Percentiles rank a stretch among this genome's conserved stretches.
These are phyloP conservation scores for Buphagus erythrorhynchus DNA, from an alignment of 2,797 vertebrate species.

Conservation along the genomic window DNA sequence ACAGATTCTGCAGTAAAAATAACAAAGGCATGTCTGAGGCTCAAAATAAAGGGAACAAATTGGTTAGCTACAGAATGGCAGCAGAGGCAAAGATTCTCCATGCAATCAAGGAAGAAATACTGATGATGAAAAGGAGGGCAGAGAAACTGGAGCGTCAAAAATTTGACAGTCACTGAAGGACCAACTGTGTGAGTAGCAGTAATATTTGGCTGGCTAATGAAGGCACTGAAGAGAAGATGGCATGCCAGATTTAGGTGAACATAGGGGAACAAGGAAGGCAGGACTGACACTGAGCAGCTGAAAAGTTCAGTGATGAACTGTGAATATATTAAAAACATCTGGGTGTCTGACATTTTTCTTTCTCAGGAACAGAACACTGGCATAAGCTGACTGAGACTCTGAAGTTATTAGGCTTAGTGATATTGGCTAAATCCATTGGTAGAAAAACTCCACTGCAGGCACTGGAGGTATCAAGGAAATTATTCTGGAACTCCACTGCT, in stretches of 20 bases:
- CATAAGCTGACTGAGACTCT: background rate
- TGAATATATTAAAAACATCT: background rate
- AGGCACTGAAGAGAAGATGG: background rate
- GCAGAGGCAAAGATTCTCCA: background rate
- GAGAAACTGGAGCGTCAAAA: conserved; percentile 41
- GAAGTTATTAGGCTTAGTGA: background rate
- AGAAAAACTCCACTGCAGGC: background rate
- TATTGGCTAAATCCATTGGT: background rate
- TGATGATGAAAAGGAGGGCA: conserved; percentile 5
- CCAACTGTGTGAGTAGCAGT: background rate
- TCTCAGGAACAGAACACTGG: background rate
- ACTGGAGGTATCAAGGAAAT: background rate
- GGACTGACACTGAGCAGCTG: background rate
- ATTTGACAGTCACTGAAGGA: background rate
- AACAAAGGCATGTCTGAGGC: background rate
- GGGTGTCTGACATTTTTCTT: background rate
- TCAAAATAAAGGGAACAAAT: background rate
- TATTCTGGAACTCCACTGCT: background rate
- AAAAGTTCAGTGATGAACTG: background rate
- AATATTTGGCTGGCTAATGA: background rate
- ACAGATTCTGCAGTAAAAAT: background rate
- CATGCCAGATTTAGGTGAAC: background rate
- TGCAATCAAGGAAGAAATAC: background rate
- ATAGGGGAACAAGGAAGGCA: background rate
- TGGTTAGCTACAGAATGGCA: background rate